Conservation (phyloP, 2,888 invertebrate species). For the Baronia brevicornis region DNA sequence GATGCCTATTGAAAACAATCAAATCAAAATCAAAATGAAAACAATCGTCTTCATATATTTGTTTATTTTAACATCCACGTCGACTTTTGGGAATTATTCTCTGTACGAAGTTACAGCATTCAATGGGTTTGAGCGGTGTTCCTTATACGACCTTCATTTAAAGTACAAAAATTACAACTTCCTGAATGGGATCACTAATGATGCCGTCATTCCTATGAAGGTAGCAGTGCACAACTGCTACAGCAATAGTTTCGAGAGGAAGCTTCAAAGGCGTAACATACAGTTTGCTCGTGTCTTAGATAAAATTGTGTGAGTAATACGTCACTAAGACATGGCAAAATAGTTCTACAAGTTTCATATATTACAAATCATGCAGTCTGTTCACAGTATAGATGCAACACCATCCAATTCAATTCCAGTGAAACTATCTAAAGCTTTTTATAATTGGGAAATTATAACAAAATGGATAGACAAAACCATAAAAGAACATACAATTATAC, state of each 20-base stretch:
- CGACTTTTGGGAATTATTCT: conserved; percentile 24
- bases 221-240: conserved; percentile 34
- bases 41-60: conserved; percentile 15
- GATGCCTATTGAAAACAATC: conserved; percentile 4
- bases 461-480: conserved; percentile 31
- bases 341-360: background rate
- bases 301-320: conserved; percentile 28
- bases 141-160: conserved; percentile 35
- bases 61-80: conserved; percentile 7
- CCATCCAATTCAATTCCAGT: background rate
- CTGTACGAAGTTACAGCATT: conserved; percentile 52
- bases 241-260: conserved; percentile 32
- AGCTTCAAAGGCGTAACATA: conserved; percentile 35
- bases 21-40: conserved; percentile 6
- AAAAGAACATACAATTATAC: conserved; percentile 26
- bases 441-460: conserved; percentile 30
- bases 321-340: no score
- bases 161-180: conserved; percentile 33
- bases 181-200: conserved; percentile 52
- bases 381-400: conserved; percentile 3
- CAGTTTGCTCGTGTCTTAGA: conserved; percentile 29
- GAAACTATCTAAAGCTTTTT: conserved; percentile 24
- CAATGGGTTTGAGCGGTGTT: conserved; percentile 40
- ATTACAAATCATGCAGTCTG: conserved; percentile 2
- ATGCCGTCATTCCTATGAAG: conserved; percentile 51